phyloP scores from a whole-genome alignment of 2,113 vertebrate species.

The Himantopus leucocephalus region DNA sequence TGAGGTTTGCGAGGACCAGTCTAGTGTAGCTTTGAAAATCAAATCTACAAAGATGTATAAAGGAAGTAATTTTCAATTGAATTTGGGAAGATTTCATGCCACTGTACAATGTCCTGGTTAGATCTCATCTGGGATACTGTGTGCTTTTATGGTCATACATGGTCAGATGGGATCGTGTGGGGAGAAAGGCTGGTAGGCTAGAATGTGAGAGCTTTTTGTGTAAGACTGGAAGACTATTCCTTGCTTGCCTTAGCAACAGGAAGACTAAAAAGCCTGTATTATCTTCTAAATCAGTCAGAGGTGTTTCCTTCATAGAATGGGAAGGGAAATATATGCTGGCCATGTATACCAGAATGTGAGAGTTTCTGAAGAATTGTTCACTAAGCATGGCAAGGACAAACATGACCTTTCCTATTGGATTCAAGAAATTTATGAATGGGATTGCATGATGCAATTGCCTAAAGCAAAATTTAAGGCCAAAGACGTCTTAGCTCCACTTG shows the following conservation, averaged over 20 bases:
- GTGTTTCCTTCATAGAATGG: not conserved
- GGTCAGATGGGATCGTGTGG: not conserved
- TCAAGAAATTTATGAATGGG: not conserved
- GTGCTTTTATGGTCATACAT: accelerated
- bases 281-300: not conserved
- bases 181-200: not conserved
- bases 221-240: not conserved
- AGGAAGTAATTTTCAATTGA: not conserved
- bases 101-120: not conserved
- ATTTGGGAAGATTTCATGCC: not conserved
- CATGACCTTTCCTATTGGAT: not conserved
- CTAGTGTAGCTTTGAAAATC: not conserved
- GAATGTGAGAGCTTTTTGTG: not conserved
- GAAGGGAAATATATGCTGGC: not conserved
- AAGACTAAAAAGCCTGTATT: not conserved
- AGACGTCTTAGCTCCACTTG: not conserved
- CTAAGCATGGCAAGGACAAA: not conserved
- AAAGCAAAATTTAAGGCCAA: not conserved
- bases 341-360: not conserved
- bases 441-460: not conserved
- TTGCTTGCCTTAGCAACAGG: not conserved
- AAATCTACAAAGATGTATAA: not conserved
- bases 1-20: not conserved
- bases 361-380: not conserved
- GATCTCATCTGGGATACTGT: not conserved